These are phyloP conservation scores for Tethea ocularis DNA, from an alignment of 2,888 invertebrate genomes.

Conservation along the genomic window DNA sequence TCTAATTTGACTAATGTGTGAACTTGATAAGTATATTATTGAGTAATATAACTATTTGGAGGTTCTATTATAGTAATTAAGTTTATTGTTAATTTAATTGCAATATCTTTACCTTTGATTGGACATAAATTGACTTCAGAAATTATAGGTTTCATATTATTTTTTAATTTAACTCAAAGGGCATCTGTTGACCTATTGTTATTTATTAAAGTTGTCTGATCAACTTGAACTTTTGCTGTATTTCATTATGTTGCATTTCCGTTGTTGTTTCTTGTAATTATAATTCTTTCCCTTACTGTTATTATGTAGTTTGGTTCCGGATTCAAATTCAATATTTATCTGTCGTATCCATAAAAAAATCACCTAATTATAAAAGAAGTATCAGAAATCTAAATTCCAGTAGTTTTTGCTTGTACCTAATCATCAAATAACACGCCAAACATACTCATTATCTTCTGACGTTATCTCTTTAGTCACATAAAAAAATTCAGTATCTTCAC, in stretches of 20 bases:
- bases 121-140: not conserved
- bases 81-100: not conserved
- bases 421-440: conserved; percentile 9
- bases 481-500: conserved; percentile 14
- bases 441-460: conserved; percentile 17
- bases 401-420: not conserved
- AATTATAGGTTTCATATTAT: not conserved
- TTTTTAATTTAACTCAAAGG: conserved; percentile 22
- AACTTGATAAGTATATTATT: not conserved
- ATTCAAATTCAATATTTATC: too few species aligned
- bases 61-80: not conserved
- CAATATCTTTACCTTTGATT: not conserved
- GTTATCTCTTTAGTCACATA: conserved; percentile 18
- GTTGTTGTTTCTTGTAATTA: conserved; percentile 10
- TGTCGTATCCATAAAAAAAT: too few species aligned
- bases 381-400: too few species aligned
- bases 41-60: not conserved
- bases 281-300: not conserved
- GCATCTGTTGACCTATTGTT: conserved; percentile 34
- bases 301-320: too few species aligned
- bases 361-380: too few species aligned
- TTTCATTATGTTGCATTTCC: conserved; percentile 7
- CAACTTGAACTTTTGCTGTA: conserved; percentile 38
- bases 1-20: conserved; percentile 6
- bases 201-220: conserved; percentile 25